A percentile compares a stretch with the other conserved stretches of the same genome.
Conservation (phyloP, 2,888 invertebrate genomes). For the Drosophila conformis region DNA sequence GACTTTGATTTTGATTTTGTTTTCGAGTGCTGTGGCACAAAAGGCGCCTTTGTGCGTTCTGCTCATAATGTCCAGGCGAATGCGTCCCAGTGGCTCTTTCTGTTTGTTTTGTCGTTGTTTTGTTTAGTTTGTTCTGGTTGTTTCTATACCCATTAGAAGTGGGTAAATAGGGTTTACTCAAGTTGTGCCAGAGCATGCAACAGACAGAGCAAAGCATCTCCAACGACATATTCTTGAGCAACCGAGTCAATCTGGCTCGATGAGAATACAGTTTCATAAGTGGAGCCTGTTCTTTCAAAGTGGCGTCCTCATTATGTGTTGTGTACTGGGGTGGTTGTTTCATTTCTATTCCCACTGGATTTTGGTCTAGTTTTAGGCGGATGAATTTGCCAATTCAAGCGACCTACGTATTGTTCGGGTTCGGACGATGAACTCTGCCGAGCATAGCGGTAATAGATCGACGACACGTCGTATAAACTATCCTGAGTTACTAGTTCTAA, state of each 20-base stretch:
- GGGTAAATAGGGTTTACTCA: neutral
- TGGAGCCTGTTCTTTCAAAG: neutral
- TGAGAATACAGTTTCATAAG: neutral
- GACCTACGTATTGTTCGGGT: too few species aligned
- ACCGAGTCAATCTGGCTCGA: neutral
- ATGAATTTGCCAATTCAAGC: too few species aligned
- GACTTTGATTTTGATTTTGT: conserved; percentile 16
- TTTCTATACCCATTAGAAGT: conserved; percentile 12
- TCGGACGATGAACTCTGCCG: too few species aligned
- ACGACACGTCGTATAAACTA: too few species aligned
- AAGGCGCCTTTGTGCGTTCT: conserved; percentile 24
- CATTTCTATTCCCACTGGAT: too few species aligned
- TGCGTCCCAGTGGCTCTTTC: conserved; percentile 41
- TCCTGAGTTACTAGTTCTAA: too few species aligned
- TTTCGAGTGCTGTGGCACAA: conserved; percentile 19
- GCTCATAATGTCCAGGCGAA: conserved; percentile 16
- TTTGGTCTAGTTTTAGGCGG: too few species aligned
- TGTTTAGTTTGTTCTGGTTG: conserved; percentile 38
- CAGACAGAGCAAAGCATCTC: neutral
- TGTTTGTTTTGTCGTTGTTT: conserved; percentile 38
- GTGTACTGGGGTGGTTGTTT: too few species aligned
- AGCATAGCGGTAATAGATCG: too few species aligned
- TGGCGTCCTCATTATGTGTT: neutral
- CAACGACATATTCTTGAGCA: neutral
- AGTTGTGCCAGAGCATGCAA: neutral